phyloP scores from a whole-genome alignment of 2,113 vertebrate genomes.

The Callopanchax toddi region DNA sequence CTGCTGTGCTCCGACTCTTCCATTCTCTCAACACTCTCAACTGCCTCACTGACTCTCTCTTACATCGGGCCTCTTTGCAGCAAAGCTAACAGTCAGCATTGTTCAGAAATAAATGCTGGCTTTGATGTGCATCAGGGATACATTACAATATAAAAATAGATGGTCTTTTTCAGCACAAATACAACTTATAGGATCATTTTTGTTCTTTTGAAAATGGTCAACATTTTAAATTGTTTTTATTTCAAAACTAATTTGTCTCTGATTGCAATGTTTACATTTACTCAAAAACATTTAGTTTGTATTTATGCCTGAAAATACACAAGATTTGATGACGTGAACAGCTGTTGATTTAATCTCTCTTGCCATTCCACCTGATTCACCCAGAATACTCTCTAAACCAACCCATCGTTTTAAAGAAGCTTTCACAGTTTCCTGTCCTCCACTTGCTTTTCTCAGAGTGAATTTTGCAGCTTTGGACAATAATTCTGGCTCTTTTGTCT shows the following conservation, averaged over 20 bases:
- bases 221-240: no score
- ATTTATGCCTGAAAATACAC: no score
- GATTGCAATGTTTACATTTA: no score
- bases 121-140: slow-evolving; percentile 29
- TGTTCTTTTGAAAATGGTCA: not conserved
- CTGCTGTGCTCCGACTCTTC: slow-evolving; percentile 43
- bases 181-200: not conserved
- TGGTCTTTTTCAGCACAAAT: not conserved
- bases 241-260: no score
- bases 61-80: slow-evolving; percentile 7
- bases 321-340: no score
- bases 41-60: slow-evolving; percentile 46
- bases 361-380: not conserved
- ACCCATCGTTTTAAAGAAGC: not conserved
- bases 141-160: slow-evolving; percentile 10
- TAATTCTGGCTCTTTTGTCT: slow-evolving; percentile 12
- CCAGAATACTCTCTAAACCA: not conserved
- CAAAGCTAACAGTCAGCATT: slow-evolving; percentile 46
- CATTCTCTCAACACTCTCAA: slow-evolving; percentile 18
- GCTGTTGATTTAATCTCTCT: no score
- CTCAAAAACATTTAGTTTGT: no score
- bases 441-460: not conserved
- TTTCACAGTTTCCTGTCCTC: not conserved
- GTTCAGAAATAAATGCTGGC: slow-evolving; percentile 47
- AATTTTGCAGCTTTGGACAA: slow-evolving; percentile 21